Evolutionary conservation across 2,113 vertebrate species (phyloP).

Genomic region (Chloropsis cyanopogon): DNA sequence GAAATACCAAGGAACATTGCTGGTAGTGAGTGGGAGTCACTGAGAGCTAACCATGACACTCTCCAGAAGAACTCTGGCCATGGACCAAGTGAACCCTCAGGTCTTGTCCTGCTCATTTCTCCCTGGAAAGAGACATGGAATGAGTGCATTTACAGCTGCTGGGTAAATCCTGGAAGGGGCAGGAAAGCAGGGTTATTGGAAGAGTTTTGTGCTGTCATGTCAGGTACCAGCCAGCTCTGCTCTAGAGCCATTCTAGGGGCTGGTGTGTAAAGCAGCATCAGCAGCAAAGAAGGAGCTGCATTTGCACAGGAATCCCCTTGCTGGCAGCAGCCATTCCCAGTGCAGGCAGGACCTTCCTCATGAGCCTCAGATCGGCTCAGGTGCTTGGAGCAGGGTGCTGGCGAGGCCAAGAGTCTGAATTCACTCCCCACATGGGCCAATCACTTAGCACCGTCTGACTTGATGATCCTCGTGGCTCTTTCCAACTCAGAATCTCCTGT

Average conservation of each 20-base stretch:
- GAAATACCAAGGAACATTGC: slow-evolving; percentile 63
- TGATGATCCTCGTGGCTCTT: not conserved
- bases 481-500: not conserved
- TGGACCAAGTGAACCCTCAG: slow-evolving; percentile 31
- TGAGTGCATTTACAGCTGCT: no score
- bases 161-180: slow-evolving; percentile 66
- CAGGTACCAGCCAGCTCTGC: slow-evolving; percentile 61
- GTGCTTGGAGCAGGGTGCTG: no score
- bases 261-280: not conserved
- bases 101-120: slow-evolving; percentile 12
- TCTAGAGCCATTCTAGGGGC: slow-evolving; percentile 20
- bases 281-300: not conserved
- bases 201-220: slow-evolving; percentile 41
- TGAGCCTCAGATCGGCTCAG: not conserved
- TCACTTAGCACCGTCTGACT: rapidly evolving
- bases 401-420: no score
- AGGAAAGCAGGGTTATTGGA: slow-evolving; percentile 76
- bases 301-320: not conserved
- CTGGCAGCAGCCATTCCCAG: not conserved
- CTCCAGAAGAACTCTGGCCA: not conserved
- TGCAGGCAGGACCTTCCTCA: not conserved
- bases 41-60: slow-evolving; percentile 29
- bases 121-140: not conserved
- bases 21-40: not conserved
- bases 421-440: no score